Evolutionary conservation across 2,113 vertebrate genomes (phyloP).

Genomic region (Astatoreochromis straeleni): DNA sequence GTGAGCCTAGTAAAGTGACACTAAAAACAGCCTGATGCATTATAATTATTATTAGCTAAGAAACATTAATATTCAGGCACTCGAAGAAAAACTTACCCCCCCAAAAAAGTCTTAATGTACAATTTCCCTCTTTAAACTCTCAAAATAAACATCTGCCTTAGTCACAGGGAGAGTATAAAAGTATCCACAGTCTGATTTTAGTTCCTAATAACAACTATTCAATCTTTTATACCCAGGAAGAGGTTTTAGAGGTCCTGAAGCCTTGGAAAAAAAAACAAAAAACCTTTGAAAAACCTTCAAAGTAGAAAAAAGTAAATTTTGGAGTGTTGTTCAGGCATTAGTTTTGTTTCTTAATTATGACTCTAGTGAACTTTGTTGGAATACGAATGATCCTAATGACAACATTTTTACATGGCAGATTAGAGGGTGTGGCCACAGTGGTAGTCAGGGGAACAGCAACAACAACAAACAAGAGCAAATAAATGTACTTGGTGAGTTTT

Average conservation of each 20-base stretch:
- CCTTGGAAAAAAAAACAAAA: neutral
- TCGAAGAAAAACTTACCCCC: neutral
- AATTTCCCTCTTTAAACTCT: neutral
- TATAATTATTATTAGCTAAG: neutral
- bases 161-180: neutral
- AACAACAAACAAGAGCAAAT: neutral
- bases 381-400: neutral
- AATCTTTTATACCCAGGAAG: neutral
- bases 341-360: neutral
- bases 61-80: constrained; percentile 1
- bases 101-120: neutral
- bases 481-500: neutral
- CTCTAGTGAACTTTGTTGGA: neutral
- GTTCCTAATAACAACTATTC: neutral
- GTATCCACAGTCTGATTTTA: neutral
- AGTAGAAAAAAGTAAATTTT: neutral
- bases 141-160: neutral
- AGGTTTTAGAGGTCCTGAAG: neutral
- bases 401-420: neutral
- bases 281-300: neutral
- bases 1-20: neutral
- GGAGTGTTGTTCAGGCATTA: neutral
- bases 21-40: neutral
- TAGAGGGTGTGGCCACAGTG: neutral
- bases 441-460: neutral